phyloP scores from a whole-genome alignment of 2,113 vertebrate species.

The Dermatemys mawii region DNA sequence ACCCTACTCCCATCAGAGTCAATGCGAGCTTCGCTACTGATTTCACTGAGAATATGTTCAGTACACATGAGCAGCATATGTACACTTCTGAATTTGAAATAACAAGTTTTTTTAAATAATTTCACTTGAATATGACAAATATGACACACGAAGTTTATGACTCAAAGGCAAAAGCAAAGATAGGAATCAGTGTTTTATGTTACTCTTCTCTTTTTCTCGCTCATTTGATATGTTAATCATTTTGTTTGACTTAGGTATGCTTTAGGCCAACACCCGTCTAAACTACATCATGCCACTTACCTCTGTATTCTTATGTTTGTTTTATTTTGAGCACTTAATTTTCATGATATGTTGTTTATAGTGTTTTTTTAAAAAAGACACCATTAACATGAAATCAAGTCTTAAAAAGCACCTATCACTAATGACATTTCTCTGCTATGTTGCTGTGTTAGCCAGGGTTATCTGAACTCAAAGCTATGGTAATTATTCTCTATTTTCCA shows the following conservation, averaged over 20 bases:
- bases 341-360: neutral
- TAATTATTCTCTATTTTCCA: too few relatives aligned
- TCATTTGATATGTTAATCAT: neutral
- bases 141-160: constrained; percentile 7
- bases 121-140: constrained; percentile 30
- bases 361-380: neutral
- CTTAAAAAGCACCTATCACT: neutral
- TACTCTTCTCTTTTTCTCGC: neutral
- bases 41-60: constrained; percentile 17
- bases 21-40: neutral
- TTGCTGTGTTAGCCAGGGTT: neutral
- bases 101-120: neutral
- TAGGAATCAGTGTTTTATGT: neutral
- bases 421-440: neutral
- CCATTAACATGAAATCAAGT: neutral
- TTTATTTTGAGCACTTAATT: neutral
- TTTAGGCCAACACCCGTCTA: neutral
- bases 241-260: neutral
- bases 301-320: neutral
- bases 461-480: too few relatives aligned
- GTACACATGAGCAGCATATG: neutral
- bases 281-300: neutral
- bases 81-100: constrained; percentile 29
- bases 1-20: constrained; percentile 23
- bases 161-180: constrained; percentile 17